Conservation (phyloP, 2,888 invertebrate species). For the Thecocarcelia acutangulata region DNA sequence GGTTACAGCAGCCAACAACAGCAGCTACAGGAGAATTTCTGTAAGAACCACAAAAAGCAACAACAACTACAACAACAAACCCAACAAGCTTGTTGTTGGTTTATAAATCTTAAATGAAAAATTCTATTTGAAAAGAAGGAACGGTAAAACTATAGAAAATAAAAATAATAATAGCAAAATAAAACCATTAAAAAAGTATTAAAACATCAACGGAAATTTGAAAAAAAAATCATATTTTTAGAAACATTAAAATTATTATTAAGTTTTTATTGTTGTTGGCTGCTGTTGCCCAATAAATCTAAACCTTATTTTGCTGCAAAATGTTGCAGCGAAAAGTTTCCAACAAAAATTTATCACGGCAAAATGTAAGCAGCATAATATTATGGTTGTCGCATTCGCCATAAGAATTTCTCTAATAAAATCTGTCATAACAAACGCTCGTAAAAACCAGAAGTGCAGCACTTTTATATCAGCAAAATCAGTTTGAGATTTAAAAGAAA, state of each 20-base stretch:
- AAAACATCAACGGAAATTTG: constrained; percentile 36
- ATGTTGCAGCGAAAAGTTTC: constrained; percentile 23
- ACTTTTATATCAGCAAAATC: constrained; percentile 7
- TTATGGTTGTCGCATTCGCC: constrained; percentile 17
- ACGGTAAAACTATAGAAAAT: constrained; percentile 39
- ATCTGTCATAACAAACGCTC: constrained; percentile 27
- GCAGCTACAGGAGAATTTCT: background rate
- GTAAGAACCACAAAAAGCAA: constrained; percentile 2
- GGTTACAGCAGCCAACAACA: constrained; percentile 32
- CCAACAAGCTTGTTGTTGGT: background rate
- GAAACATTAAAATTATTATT: constrained; percentile 49
- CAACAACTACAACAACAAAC: background rate
- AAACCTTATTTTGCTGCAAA: constrained; percentile 41
- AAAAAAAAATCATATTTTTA: constrained; percentile 21
- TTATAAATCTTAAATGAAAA: constrained; percentile 35
- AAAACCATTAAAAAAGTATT: constrained; percentile 26
- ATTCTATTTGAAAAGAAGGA: background rate
- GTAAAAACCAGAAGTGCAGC: constrained; percentile 19
- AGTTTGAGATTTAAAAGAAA: background rate
- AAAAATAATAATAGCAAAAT: constrained; percentile 13
- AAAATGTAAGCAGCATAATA: constrained; percentile 7
- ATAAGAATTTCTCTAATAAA: background rate
- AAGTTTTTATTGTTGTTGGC: constrained; percentile 38
- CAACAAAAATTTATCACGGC: background rate
- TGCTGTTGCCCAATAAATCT: constrained; percentile 35